Evolutionary conservation across 1,140 invertebrate species (phyloP).

Genomic region (Calephelis virginiensis): DNA sequence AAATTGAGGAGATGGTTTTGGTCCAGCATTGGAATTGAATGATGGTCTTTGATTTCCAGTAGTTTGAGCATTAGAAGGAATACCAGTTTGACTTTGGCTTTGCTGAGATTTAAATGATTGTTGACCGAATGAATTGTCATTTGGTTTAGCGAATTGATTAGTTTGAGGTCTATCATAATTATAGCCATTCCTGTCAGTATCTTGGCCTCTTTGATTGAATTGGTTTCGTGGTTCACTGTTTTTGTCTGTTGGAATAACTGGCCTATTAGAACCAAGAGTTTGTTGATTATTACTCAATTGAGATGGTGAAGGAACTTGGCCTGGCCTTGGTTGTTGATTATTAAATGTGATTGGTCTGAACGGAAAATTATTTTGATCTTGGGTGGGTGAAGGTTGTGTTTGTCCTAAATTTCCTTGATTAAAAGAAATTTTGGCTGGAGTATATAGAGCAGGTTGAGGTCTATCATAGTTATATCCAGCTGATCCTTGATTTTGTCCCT

Average conservation of each 20-base stretch:
- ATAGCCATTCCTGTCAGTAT: slow-evolving; percentile 14
- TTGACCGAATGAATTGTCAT: slow-evolving; percentile 9
- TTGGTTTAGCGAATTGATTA: slow-evolving; percentile 7
- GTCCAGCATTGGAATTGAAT: background rate
- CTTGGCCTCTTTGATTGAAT: slow-evolving; percentile 19
- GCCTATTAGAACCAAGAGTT: background rate
- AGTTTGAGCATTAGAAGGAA: background rate
- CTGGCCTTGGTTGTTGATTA: background rate
- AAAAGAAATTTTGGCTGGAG: background rate
- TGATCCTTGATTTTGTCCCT: background rate
- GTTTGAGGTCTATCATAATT: slow-evolving; percentile 21
- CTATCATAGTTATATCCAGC: slow-evolving; percentile 17
- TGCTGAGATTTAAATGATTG: background rate
- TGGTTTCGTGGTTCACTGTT: background rate
- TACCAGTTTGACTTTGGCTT: slow-evolving; percentile 6
- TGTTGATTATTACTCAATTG: background rate
- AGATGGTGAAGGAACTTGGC: background rate
- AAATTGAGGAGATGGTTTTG: background rate
- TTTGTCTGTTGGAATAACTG: background rate
- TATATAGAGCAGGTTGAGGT: background rate
- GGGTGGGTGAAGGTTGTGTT: slow-evolving; percentile 8
- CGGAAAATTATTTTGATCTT: background rate
- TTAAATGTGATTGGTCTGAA: slow-evolving; percentile 8
- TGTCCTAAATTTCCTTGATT: slow-evolving; percentile 7
- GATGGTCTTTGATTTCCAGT: background rate